A percentile compares a stretch with the other conserved stretches of the same genome.
phyloP scores from a whole-genome alignment of 2,797 vertebrate species.

The Periparus ater region DNA sequence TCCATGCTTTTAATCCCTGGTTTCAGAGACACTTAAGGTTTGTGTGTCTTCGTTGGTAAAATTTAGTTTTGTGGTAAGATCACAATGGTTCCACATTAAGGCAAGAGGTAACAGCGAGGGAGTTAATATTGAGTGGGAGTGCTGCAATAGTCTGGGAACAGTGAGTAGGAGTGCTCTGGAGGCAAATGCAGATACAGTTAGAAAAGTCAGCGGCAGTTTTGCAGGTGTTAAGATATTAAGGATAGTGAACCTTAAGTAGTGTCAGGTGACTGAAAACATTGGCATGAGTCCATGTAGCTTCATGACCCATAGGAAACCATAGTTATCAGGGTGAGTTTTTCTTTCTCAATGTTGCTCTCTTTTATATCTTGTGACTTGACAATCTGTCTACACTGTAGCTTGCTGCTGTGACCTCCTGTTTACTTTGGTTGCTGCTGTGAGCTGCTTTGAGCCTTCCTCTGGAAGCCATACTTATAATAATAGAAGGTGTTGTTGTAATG shows the following conservation, averaged over 20 bases:
- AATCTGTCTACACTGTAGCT: neutral
- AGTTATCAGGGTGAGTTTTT: neutral
- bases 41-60: neutral
- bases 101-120: neutral
- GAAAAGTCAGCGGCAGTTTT: neutral
- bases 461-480: neutral
- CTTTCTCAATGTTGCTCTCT: neutral
- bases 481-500: neutral
- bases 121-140: neutral
- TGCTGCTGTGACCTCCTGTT: neutral
- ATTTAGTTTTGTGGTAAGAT: neutral
- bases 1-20: neutral
- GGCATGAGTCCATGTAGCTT: neutral
- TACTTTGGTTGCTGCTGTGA: neutral
- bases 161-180: neutral
- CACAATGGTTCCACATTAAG: neutral
- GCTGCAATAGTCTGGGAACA: neutral
- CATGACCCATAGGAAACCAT: neutral
- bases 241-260: neutral
- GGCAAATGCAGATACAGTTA: neutral
- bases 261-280: neutral
- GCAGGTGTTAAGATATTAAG: neutral
- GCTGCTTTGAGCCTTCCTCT: neutral
- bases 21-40: neutral
- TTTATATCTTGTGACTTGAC: neutral